A percentile compares a stretch with the other conserved stretches of the same genome.
These are phyloP conservation scores for Sylvia atricapilla DNA, from an alignment of 2,113 vertebrate genomes.

Conservation along the genomic window DNA sequence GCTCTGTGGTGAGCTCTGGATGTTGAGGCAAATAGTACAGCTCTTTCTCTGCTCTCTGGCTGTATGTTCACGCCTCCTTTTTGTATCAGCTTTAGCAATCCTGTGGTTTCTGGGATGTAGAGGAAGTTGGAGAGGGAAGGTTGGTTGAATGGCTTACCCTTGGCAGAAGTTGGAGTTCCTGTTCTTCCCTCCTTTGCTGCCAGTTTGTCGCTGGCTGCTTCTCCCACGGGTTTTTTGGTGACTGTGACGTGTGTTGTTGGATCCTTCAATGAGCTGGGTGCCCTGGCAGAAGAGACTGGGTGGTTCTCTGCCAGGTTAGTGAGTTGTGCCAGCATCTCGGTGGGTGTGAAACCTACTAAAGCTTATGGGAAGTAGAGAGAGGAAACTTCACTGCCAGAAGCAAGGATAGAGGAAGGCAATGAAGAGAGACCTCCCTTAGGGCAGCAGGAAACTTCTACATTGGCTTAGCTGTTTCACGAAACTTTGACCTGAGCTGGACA, in stretches of 20 bases:
- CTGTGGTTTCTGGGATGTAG: neutral
- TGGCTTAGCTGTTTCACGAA: neutral
- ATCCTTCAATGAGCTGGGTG: neutral
- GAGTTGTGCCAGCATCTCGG: neutral
- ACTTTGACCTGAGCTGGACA: neutral
- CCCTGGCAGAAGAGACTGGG: neutral
- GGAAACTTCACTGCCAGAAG: neutral
- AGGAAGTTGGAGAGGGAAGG: conserved; percentile 18
- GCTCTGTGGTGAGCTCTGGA: neutral
- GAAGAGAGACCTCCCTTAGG: neutral
- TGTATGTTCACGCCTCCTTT: neutral
- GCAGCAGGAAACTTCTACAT: neutral
- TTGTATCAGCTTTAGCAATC: neutral
- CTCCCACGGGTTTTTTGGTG: neutral
- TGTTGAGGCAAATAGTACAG: neutral
- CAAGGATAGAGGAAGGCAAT: neutral
- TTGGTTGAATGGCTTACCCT: neutral
- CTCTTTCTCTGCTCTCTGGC: neutral
- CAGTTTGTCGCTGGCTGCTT: neutral
- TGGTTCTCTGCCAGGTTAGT: neutral
- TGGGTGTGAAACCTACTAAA: neutral
- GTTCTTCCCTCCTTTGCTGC: neutral
- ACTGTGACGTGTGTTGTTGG: neutral
- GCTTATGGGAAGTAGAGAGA: neutral
- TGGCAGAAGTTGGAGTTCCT: conserved; percentile 38